A percentile compares a stretch with the other conserved stretches of the same genome.
These are phyloP conservation scores for Petaurus breviceps DNA, from an alignment of 2,113 vertebrate species.

Conservation along the genomic window DNA sequence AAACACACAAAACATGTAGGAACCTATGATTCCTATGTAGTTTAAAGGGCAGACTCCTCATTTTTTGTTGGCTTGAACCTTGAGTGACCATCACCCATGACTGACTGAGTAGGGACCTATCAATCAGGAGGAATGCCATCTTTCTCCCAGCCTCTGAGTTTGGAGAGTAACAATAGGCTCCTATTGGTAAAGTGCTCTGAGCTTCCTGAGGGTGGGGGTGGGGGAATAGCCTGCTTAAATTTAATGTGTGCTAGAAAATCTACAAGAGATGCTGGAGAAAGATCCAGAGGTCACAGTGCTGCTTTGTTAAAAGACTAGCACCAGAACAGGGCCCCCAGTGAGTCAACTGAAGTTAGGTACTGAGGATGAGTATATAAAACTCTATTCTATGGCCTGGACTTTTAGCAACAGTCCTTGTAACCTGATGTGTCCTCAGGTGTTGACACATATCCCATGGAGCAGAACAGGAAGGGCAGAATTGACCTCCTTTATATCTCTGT, in stretches of 20 bases:
- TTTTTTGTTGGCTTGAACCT: slow-evolving; percentile 1
- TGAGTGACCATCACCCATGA: not conserved
- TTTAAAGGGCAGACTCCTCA: not conserved
- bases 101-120: not conserved
- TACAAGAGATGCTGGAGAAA: not conserved
- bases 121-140: not conserved
- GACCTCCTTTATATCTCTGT: not conserved
- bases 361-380: not conserved
- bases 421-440: not conserved
- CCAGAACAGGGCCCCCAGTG: slow-evolving; percentile 26
- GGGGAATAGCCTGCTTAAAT: not conserved
- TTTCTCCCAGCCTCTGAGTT: slow-evolving; percentile 5
- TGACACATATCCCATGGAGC: not conserved
- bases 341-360: slow-evolving; percentile 22
- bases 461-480: not conserved
- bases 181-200: not conserved
- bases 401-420: not conserved
- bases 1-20: not conserved
- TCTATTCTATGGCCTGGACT: not conserved
- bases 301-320: slow-evolving; percentile 30
- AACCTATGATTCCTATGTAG: not conserved
- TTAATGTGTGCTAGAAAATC: not conserved
- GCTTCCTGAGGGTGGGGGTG: not conserved
- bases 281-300: not conserved
- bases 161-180: not conserved